phyloP scores from a whole-genome alignment of 2,113 vertebrate species.

The Sapajus apella region DNA sequence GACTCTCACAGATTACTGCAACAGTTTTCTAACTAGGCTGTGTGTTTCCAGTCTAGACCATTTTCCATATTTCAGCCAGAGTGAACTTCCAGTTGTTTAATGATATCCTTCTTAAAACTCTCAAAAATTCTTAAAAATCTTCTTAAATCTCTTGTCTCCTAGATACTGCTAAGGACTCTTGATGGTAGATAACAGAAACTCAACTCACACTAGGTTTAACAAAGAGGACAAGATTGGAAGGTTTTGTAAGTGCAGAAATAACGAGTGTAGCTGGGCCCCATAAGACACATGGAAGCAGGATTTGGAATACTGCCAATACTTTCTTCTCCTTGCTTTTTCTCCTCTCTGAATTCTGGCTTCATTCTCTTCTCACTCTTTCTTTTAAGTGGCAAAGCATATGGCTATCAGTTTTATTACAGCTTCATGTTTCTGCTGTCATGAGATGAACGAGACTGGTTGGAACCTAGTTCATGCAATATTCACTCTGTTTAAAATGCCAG shows the following conservation, averaged over 20 bases:
- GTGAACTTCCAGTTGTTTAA: not conserved
- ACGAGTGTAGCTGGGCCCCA: not conserved
- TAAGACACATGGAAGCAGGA: not conserved
- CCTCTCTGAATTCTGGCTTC: not conserved
- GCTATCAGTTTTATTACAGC: not conserved
- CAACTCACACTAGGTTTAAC: not conserved
- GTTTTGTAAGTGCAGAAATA: not conserved
- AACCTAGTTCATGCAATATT: not conserved
- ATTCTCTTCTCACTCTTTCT: not conserved
- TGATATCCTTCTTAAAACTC: not conserved
- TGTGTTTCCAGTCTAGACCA: not conserved
- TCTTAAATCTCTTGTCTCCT: not conserved
- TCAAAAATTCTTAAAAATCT: not conserved
- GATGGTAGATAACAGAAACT: not conserved
- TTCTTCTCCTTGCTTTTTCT: not conserved
- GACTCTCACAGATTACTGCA: not conserved
- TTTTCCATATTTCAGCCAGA: not conserved
- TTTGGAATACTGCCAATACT: not conserved
- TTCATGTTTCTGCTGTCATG: not conserved
- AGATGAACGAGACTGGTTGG: not conserved
- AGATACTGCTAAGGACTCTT: not conserved
- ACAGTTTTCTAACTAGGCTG: not conserved
- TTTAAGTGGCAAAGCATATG: not conserved
- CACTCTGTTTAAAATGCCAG: not conserved
- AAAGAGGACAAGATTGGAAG: not conserved